phyloP scores from a whole-genome alignment of 1,140 invertebrate genomes.

The Anastrepha obliqua region DNA sequence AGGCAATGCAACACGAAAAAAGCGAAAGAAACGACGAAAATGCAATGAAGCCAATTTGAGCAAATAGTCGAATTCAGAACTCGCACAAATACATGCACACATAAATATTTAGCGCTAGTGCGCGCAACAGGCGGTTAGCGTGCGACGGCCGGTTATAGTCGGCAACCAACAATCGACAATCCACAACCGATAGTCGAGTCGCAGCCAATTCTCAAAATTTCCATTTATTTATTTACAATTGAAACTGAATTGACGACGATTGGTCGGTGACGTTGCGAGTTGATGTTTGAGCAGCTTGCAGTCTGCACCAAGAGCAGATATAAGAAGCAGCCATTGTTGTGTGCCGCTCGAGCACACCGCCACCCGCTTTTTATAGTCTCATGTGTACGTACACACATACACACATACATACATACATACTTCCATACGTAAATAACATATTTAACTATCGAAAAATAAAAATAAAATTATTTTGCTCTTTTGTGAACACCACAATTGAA shows the following conservation, averaged over 20 bases:
- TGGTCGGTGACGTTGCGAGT: neutral
- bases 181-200: neutral
- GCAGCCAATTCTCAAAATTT: neutral
- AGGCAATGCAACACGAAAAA: neutral
- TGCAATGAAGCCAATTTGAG: slow-evolving; percentile 28
- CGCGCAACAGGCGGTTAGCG: neutral
- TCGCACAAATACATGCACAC: neutral
- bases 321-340: slow-evolving; percentile 1
- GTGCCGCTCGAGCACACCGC: neutral
- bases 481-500: neutral
- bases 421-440: too few relatives aligned
- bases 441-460: too few relatives aligned
- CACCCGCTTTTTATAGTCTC: neutral
- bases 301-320: neutral
- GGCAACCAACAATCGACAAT: neutral
- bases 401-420: too few relatives aligned
- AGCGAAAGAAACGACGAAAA: slow-evolving; percentile 32
- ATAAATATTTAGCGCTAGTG: neutral
- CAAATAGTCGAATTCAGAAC: slow-evolving; percentile 31
- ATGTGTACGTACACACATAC: too few relatives aligned
- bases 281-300: neutral
- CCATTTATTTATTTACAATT: slow-evolving; percentile 24
- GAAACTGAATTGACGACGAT: slow-evolving; percentile 16
- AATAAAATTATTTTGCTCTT: neutral
- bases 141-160: neutral